Evolutionary conservation across 2,888 invertebrate genomes (phyloP).

Genomic region (Sialis lutaria): DNA sequence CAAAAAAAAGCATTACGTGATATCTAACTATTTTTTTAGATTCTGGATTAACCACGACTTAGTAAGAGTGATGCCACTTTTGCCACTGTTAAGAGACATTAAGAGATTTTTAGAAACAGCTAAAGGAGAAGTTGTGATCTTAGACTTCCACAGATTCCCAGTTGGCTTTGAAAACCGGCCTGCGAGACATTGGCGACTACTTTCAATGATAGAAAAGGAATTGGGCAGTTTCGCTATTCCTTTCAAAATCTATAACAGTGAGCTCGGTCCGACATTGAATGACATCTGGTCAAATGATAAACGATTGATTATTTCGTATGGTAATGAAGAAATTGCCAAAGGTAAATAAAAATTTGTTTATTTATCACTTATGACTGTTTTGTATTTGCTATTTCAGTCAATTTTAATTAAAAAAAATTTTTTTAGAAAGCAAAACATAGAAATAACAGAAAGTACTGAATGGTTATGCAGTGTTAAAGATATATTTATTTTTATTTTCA

Average conservation of each 20-base stretch:
- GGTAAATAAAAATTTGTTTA: slow-evolving; percentile 16
- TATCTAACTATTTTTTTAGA: slow-evolving; percentile 18
- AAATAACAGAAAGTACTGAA: neutral
- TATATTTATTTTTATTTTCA: slow-evolving; percentile 1
- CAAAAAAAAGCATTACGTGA: too few relatives aligned
- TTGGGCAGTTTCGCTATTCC: slow-evolving; percentile 34
- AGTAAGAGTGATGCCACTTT: slow-evolving; percentile 47
- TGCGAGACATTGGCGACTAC: slow-evolving; percentile 30
- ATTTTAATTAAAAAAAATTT: slow-evolving; percentile 1
- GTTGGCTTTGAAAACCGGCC: slow-evolving; percentile 22
- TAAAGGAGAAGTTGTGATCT: slow-evolving; percentile 50
- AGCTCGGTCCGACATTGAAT: slow-evolving; percentile 34
- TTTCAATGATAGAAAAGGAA: slow-evolving; percentile 30
- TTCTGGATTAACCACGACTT: slow-evolving; percentile 61
- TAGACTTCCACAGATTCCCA: slow-evolving; percentile 74
- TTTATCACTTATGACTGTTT: too few relatives aligned
- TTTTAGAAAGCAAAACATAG: neutral
- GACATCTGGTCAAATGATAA: slow-evolving; percentile 36
- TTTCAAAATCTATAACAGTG: slow-evolving; percentile 22
- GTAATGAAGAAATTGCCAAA: slow-evolving; percentile 28
- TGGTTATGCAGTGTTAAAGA: neutral
- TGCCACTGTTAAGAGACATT: slow-evolving; percentile 48
- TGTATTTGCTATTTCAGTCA: too few relatives aligned
- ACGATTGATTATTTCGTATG: slow-evolving; percentile 40
- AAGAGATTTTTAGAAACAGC: slow-evolving; percentile 47